phyloP scores from a whole-genome alignment of 2,113 vertebrate species.

The Rattus rattus region DNA sequence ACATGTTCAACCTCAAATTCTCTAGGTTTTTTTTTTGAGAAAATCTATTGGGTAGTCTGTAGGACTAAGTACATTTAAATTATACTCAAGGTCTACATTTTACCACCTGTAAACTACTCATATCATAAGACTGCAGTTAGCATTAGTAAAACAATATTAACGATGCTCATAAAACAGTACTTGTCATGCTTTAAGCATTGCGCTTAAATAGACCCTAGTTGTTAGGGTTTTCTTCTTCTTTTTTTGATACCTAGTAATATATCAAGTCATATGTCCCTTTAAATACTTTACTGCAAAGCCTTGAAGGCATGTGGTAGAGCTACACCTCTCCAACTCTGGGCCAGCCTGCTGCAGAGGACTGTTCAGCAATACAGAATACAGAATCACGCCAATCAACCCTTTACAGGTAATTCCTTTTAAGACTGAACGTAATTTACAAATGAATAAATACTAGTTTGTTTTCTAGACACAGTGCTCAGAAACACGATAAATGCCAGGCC shows the following conservation, averaged over 20 bases:
- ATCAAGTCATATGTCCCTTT: neutral
- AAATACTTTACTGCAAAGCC: neutral
- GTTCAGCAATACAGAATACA: neutral
- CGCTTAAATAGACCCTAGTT: too few relatives aligned
- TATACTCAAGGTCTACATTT: neutral
- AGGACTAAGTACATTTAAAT: neutral
- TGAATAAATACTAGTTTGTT: neutral
- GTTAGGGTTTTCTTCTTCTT: too few relatives aligned
- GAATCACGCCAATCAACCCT: neutral
- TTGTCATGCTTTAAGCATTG: neutral
- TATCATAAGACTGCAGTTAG: neutral
- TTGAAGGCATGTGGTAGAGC: neutral
- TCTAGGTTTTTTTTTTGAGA: neutral
- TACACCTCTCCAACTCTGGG: fast-evolving
- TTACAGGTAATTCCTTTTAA: neutral
- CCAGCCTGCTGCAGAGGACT: neutral
- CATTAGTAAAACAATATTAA: neutral
- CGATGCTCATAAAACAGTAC: neutral
- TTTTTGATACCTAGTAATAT: neutral
- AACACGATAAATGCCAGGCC: neutral
- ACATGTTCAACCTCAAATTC: neutral
- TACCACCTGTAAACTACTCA: neutral
- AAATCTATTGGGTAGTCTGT: neutral
- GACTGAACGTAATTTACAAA: neutral
- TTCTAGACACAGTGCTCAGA: neutral